Conservation (phyloP, 2,113 vertebrate genomes). For the Xiphophorus maculatus region DNA sequence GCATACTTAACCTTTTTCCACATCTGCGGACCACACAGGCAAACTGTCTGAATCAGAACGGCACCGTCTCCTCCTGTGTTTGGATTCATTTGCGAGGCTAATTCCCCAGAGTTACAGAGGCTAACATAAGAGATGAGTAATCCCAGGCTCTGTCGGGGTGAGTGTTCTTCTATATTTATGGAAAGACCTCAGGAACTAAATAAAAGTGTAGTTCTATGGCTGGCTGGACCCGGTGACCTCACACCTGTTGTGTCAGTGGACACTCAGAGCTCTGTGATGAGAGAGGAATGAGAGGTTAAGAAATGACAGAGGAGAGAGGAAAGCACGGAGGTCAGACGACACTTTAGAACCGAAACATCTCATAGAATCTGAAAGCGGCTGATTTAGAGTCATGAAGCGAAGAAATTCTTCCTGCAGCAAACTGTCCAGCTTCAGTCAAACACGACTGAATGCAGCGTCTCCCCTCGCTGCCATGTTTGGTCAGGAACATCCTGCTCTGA, state of each 20-base stretch:
- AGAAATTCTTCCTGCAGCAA: constrained; percentile 4
- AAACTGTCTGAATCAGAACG: background rate
- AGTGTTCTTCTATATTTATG: constrained; percentile 61
- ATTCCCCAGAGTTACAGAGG: constrained; percentile 9
- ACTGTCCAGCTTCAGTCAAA: constrained; percentile 5
- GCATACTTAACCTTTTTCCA: background rate
- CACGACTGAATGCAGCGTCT: constrained; percentile 30
- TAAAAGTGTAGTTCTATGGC: constrained; percentile 54
- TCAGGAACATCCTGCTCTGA: constrained; percentile 62
- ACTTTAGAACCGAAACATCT: background rate
- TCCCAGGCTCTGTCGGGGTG: constrained; percentile 31
- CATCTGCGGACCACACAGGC: background rate
- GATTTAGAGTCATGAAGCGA: background rate
- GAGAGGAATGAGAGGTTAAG: constrained; percentile 42
- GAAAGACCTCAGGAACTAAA: constrained; percentile 47
- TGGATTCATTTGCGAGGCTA: constrained; percentile 5
- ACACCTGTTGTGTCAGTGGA: constrained; percentile 72
- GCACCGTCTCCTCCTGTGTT: constrained; percentile 1
- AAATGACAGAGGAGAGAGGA: background rate
- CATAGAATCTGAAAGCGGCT: background rate
- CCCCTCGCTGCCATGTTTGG: constrained; percentile 75
- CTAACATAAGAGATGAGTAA: constrained; percentile 39
- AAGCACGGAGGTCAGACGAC: background rate
- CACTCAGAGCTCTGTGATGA: constrained; percentile 44
- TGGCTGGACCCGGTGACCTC: constrained; percentile 35